Evolutionary conservation across 2,888 invertebrate species (phyloP), one percentile per base, ranked within the genome.

Genomic region (Eupeodes latifasciatus): DNA sequence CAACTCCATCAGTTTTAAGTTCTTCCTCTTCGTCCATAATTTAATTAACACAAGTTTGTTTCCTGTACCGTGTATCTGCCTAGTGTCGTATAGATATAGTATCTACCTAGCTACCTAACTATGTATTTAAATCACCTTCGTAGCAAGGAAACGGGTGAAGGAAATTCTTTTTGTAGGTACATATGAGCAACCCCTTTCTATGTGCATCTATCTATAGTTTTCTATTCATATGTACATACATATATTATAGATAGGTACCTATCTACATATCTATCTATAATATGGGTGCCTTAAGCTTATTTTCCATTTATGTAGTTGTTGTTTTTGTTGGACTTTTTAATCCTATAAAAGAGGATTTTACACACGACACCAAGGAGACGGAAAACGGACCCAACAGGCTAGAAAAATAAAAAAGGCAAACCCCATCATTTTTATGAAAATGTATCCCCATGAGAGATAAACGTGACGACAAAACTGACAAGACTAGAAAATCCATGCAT

Each of bases 311-410:
- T 40, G 59, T 81, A 75, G 61, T 80, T 81, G 81, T 80, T 82
- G 82, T 47, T 47, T 79, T 78, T 81, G 81, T 77, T 81, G 83
- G 83, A 66, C 55, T 81, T 85, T 81, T 81, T 88, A 88, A 88
- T 88, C 88, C 88, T 88, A 88, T 88, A 88, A 88, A 88, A 88
- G 88, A 85, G 88, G 88, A 88, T 85, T 88, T 88, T 88, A 81
- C 88, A 85, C 88, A 85, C 88, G 88, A 88, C 88, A 88, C 88
- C 88, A 88, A 88, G 88, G 88, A 88, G 85, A 88, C 67, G 7
- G 62, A n/a, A 40, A 27, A 75, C 75, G 40, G 44, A 74, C 55
- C 77, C 53, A 27, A 34, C 62, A 51, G 44, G 36, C 57, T 27
- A 40, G 19, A 59, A 71, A 55, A 64, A 78, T 34, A 40, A 59